These are phyloP conservation scores for Coryphaenoides rupestris DNA, from an alignment of 2,113 vertebrate genomes.

Conservation along the genomic window DNA sequence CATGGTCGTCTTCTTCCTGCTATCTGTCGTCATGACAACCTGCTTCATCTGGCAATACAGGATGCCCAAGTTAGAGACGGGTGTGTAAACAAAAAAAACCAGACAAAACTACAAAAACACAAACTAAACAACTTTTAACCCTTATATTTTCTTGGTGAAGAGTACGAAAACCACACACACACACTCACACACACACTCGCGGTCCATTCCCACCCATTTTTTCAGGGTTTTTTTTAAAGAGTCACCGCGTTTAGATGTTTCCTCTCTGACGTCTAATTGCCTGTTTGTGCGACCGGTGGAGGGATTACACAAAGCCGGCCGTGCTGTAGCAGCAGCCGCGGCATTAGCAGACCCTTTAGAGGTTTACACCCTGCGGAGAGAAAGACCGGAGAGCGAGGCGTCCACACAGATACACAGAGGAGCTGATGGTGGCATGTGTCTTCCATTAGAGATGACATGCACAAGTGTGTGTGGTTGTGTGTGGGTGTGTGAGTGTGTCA, in stretches of 20 bases:
- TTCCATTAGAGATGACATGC: not conserved
- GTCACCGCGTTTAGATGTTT: conserved; percentile 11
- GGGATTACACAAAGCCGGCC: conserved; percentile 60
- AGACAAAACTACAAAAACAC: no score
- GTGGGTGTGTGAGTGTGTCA: not conserved
- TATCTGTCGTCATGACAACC: conserved; percentile 79
- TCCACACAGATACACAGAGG: no score
- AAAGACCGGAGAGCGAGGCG: no score
- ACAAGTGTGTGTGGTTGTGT: not conserved
- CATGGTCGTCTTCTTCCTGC: conserved; percentile 77
- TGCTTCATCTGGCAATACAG: conserved; percentile 78
- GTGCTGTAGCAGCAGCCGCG: conserved; percentile 22
- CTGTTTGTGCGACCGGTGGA: conserved; percentile 35
- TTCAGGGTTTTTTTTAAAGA: no score
- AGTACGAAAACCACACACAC: no score
- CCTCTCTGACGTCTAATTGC: conserved; percentile 50
- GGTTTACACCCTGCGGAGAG: conserved; percentile 31
- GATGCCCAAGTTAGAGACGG: conserved; percentile 58
- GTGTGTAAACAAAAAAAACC: conserved; percentile 29
- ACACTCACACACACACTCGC: not conserved
- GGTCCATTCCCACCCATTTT: not conserved
- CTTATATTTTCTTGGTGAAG: no score
- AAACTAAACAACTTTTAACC: no score
- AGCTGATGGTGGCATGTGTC: no score
- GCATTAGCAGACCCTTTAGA: conserved; percentile 49